Conservation (phyloP, 2,888 invertebrate genomes). For the Omphaloscelis lunosa region DNA sequence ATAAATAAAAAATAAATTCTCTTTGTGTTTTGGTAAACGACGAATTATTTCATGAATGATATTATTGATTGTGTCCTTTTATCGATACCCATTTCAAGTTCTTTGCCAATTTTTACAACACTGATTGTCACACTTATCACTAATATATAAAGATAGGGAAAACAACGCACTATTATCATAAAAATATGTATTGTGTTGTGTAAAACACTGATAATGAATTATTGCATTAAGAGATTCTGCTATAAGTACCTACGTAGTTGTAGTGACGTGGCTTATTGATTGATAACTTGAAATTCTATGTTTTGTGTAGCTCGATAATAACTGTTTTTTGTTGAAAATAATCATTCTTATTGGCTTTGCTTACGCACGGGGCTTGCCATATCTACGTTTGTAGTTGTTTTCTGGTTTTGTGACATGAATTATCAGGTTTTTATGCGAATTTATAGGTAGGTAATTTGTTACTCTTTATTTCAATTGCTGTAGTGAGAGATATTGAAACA, state of each 20-base stretch:
- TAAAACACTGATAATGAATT: conserved; percentile 27
- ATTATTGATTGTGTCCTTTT: conserved; percentile 5
- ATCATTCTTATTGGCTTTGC: not conserved
- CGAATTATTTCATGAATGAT: not conserved
- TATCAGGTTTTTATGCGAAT: not conserved
- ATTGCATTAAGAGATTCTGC: not conserved
- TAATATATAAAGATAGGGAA: conserved; percentile 24
- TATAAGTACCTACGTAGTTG: not conserved
- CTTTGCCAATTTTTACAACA: conserved; percentile 34
- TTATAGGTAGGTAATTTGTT: not conserved
- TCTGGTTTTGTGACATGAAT: not conserved
- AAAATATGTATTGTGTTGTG: conserved; percentile 36
- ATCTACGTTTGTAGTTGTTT: not conserved
- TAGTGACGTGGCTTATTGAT: conserved; percentile 9
- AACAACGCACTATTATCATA: conserved; percentile 28
- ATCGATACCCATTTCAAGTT: conserved; percentile 36
- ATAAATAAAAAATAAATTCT: not conserved
- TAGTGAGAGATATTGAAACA: not conserved
- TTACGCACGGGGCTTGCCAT: conserved; percentile 13
- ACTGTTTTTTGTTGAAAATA: conserved; percentile 14
- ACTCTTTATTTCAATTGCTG: not conserved
- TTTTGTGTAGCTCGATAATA: not conserved
- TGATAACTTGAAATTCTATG: conserved; percentile 9
- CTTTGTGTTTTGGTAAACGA: not conserved
- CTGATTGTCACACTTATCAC: conserved; percentile 40